Base-by-base conservation (phyloP, 2,888 invertebrate species). In the Sinotaia quadrata region DNA sequence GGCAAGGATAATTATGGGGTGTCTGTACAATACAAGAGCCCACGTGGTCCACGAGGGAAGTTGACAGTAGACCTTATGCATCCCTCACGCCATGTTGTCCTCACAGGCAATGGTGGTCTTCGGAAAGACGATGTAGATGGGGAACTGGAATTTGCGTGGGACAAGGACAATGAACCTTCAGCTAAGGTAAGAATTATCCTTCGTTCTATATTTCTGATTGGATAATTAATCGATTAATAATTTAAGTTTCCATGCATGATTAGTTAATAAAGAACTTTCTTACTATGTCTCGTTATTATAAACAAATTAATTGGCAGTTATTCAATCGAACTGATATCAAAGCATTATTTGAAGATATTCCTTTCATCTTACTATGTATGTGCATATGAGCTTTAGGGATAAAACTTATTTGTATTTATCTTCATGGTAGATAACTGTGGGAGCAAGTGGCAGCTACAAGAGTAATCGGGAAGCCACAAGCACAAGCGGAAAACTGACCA, bases 1-100 rank as follows among this genome's bases (percentile, higher is more conserved):
- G 79, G 73, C 18, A 67, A 71, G 21, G 58, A 69, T 2, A 72
- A 70, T 31, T 79, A 79, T 59, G 67, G 73, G 7, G 58, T 75
- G 18, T 58, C 65, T 1, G 44, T 71, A 8, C 61, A 73, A 27
- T 73, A 76, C 29, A 72, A 77, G 63, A 27, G 73, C 51, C 58
- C 68, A 12, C 41, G 37, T 2, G 75, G 68, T 4, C 59, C 52
- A 10, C 34, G 61, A 2, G 62, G 79, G 18, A 76, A 72, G 36
- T 47, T 77, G 52, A 62, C 69, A 27, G 36, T 78, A 15, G 78
- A 81, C 18, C 12, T 78, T 7, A 41, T 57, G 44, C 71, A 61
- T 62, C 81, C 81, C 21, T 31, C 73, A 4, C 73, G 80, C 51
- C 74, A 75, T 21, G 70, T 83, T 12, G 71, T 69, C 15, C 67